A percentile compares a stretch with the other conserved stretches of the same genome.
Evolutionary conservation across 2,797 vertebrate genomes (phyloP).

Genomic region (Sarcophilus harrisii): DNA sequence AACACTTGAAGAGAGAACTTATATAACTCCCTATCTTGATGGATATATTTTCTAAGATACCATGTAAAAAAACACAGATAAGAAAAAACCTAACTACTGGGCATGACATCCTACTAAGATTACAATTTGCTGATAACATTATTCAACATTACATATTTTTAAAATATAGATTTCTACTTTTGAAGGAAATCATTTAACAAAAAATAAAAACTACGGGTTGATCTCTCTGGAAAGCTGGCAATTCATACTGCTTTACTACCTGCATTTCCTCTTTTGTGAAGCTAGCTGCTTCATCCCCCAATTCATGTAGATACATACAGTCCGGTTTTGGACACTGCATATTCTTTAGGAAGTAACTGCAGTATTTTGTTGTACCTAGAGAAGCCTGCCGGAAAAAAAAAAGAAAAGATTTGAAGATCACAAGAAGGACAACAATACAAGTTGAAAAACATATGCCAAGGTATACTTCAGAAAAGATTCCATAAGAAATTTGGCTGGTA

Average conservation of each 20-base stretch:
- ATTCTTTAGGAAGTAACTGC: constrained; percentile 99
- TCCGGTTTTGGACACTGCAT: constrained; percentile 99
- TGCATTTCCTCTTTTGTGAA: constrained; percentile 99
- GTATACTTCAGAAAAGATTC: neutral
- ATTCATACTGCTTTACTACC: constrained; percentile 84
- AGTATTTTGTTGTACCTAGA: constrained; percentile 99
- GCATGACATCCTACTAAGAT: constrained; percentile 30
- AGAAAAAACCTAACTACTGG: neutral
- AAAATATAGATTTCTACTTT: constrained; percentile 42
- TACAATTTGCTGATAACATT: constrained; percentile 47
- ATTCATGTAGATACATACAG: constrained; percentile 99
- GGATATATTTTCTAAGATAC: constrained; percentile 49
- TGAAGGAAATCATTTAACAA: constrained; percentile 37
- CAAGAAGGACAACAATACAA: constrained; percentile 5
- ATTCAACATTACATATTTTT: constrained; percentile 50
- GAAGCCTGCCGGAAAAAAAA: constrained; percentile 89
- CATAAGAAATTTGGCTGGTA: neutral
- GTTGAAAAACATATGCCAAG: neutral
- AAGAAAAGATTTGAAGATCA: constrained; percentile 6
- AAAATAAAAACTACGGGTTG: constrained; percentile 55
- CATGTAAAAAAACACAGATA: constrained; percentile 44
- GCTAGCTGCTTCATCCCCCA: constrained; percentile 98
- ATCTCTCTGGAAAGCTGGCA: constrained; percentile 47
- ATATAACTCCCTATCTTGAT: constrained; percentile 21
- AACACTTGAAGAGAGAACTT: constrained; percentile 36